Percentiles rank a stretch among this genome's conserved stretches.
Conservation (phyloP, 2,113 vertebrate species). For the Myocastor coypus region DNA sequence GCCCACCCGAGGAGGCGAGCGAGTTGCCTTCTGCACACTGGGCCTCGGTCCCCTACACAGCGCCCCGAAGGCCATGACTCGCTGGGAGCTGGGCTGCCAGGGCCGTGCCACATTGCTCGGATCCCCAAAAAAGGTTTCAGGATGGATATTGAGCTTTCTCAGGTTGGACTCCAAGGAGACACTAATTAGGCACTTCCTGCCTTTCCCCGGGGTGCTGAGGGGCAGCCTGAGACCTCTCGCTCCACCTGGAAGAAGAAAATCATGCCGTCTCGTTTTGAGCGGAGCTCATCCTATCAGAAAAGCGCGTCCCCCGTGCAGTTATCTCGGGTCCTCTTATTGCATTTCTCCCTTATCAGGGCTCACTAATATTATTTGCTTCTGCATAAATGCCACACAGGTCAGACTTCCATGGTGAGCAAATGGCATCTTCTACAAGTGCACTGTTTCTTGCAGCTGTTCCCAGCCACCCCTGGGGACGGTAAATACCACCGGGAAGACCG, state of each 20-base stretch:
- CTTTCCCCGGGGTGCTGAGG: not conserved
- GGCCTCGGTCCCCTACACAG: fast-evolving
- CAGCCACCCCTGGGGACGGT: fast-evolving
- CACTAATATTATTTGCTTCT: slow-evolving; percentile 29
- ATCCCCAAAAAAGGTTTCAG: not conserved
- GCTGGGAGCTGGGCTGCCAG: not conserved
- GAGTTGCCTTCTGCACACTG: not conserved
- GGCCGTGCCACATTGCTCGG: not conserved
- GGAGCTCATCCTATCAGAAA: slow-evolving; percentile 39
- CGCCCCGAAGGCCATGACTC: fast-evolving
- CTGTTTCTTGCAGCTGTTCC: not conserved
- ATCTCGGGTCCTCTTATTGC: slow-evolving; percentile 39
- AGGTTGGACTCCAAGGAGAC: not conserved
- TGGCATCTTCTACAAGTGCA: not conserved
- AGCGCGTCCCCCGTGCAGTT: not conserved
- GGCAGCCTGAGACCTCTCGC: not conserved
- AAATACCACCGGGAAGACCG: fast-evolving
- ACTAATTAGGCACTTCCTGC: slow-evolving; percentile 61
- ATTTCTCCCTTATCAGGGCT: slow-evolving; percentile 66
- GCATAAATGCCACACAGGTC: slow-evolving; percentile 21
- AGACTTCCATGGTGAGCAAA: slow-evolving; percentile 48
- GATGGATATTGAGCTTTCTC: not conserved
- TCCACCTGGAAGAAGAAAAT: not conserved
- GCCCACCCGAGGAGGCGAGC: not conserved
- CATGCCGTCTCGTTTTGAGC: not conserved